phyloP scores from a whole-genome alignment of 2,888 invertebrate species.

The Eumerus sabulonum region DNA sequence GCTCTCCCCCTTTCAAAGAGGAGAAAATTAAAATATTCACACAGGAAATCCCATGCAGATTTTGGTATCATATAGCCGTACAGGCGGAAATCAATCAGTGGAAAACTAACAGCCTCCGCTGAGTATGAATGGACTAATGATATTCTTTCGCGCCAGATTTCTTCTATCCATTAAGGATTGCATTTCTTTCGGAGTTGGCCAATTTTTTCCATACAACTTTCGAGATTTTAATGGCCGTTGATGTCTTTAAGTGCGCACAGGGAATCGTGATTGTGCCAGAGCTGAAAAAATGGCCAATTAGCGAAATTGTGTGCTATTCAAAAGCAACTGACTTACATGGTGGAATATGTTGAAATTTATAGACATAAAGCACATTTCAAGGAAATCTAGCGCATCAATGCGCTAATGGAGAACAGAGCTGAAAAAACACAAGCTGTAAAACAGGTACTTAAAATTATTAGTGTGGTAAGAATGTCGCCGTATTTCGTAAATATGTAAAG shows the following conservation, averaged over 20 bases:
- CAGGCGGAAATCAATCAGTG: conserved; percentile 65
- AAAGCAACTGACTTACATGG: conserved; percentile 45
- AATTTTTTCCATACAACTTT: conserved; percentile 62
- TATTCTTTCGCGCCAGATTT: conserved; percentile 56
- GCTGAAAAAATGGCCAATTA: conserved; percentile 75
- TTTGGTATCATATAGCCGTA: conserved; percentile 29
- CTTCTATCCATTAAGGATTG: conserved; percentile 63
- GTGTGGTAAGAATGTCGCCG: conserved; percentile 5
- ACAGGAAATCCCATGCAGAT: conserved; percentile 11
- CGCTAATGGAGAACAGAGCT: conserved; percentile 60
- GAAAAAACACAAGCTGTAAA: conserved; percentile 9
- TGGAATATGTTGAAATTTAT: conserved; percentile 44
- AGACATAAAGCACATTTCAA: conserved; percentile 38
- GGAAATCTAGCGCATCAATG: conserved; percentile 60
- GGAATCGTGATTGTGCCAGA: conserved; percentile 58
- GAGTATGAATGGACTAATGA: conserved; percentile 65
- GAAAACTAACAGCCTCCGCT: conserved; percentile 59
- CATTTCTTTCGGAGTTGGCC: conserved; percentile 64
- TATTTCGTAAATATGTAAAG: too few species aligned
- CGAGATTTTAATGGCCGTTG: conserved; percentile 66
- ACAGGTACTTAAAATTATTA: conserved; percentile 31
- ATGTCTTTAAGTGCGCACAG: conserved; percentile 64
- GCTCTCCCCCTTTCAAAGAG: conserved; percentile 22
- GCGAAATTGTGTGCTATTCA: conserved; percentile 78
- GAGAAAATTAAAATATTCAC: background rate